Percentiles rank a stretch among this genome's conserved stretches.
These are phyloP conservation scores for Cladopsammia gracilis DNA, from an alignment of 64 coral and sea anemone species.

Conservation along the genomic window DNA sequence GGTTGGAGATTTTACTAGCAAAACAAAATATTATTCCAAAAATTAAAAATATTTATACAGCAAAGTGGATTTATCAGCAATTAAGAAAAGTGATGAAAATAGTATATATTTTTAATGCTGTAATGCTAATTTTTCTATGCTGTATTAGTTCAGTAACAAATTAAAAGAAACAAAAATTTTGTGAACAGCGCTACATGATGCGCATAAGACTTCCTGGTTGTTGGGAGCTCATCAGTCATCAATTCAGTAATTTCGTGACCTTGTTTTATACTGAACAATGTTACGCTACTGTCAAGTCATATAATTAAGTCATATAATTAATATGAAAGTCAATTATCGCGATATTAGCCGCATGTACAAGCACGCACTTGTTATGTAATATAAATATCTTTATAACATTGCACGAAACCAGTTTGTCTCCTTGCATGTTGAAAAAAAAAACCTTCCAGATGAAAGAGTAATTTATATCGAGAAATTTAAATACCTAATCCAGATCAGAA, in stretches of 20 bases:
- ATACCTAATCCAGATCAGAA: constrained; percentile 24
- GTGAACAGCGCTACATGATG: too few relatives aligned
- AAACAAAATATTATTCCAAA: too few relatives aligned
- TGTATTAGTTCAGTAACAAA: too few relatives aligned
- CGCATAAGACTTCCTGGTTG: too few relatives aligned
- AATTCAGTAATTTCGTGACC: neutral
- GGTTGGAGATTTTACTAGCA: too few relatives aligned
- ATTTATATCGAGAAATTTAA: neutral
- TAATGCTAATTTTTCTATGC: too few relatives aligned
- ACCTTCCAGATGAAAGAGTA: neutral
- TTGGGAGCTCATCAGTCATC: too few relatives aligned
- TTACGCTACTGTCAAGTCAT: neutral
- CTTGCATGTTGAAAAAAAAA: neutral
- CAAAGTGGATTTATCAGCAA: too few relatives aligned
- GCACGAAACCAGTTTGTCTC: neutral
- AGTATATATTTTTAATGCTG: too few relatives aligned
- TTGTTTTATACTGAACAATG: neutral
- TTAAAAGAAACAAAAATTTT: too few relatives aligned
- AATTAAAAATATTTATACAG: too few relatives aligned
- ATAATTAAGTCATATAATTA: neutral
- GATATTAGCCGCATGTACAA: neutral
- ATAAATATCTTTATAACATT: neutral
- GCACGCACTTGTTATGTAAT: constrained; percentile 1
- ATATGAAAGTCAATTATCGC: neutral
- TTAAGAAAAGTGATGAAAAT: too few relatives aligned